Base-by-base conservation (phyloP, 2,888 invertebrate species). In the Oscheius sp. region DNA sequence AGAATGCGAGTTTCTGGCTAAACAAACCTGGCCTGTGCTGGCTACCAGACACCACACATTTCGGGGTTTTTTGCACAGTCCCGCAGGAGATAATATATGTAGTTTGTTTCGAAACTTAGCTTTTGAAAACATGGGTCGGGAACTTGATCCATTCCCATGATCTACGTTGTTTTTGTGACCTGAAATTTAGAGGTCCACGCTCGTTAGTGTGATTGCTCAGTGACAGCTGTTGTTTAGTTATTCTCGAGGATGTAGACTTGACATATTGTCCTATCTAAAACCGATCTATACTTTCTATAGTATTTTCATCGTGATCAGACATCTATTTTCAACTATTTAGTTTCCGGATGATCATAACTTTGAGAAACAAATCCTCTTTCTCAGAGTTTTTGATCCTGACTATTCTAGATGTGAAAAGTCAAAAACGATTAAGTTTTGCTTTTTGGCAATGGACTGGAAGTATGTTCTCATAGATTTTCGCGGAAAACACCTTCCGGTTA, bases 171-270 rank as follows among this genome's bases (percentile, higher is more conserved):
- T 42, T 60, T 60, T 33, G 10, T 60, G 60, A 35, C 60, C 60
- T 37, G 42, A 48, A 42, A 63, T 48, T 63, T 63, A 29, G 63
- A 10, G 47, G 68, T 55, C 68, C 68, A 68, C 53, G 68, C 68
- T 68, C 53, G 35, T 68, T 32, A 13, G 59, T 35, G 32, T 35
- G 55, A 50, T 65, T 33, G 48, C 50, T 32, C 21, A 37, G 55
- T 35, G 68, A 51, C 68, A 68, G 68, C 42, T 68, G 68, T 68
- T 68, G 68, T 68, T 68, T 68, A 68, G 68, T 68, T 53, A 47
- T 32, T 53, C 42, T 42, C 13, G 65, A 21, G 65, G 33, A 51
- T 65, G 65, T 48, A 13, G 10, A 32, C 51, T 65, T 65, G 50
- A 50, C 65, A 48, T 65, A 65, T 50, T 48, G 48, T 13, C 9